Conservation (phyloP, 2,113 vertebrate genomes). For the Pithys albifrons region DNA sequence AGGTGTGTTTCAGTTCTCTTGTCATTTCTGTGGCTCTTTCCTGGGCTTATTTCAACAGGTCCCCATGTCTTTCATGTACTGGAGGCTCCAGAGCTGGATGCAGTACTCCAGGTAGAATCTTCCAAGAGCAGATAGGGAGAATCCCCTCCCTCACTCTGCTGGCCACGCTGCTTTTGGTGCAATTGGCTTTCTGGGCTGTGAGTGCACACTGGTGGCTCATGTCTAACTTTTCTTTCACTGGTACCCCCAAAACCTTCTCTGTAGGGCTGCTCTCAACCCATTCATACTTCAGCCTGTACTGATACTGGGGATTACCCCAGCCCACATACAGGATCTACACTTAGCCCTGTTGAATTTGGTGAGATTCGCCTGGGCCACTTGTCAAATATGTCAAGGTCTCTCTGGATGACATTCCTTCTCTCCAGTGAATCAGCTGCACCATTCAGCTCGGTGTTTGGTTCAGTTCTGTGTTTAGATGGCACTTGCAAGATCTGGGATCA, state of each 20-base stretch:
- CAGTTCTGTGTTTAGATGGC: not conserved
- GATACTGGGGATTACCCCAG: not conserved
- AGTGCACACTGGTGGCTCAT: fast-evolving
- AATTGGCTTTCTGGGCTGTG: not conserved
- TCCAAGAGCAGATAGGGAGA: not conserved
- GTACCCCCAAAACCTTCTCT: not conserved
- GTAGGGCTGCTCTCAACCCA: not conserved
- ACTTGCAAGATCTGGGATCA: not conserved
- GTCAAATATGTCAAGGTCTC: not conserved
- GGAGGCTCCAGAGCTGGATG: not conserved
- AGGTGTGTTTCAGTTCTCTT: not conserved
- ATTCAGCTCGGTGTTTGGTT: not conserved
- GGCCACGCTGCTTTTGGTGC: fast-evolving
- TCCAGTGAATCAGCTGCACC: fast-evolving
- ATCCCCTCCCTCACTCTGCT: not conserved
- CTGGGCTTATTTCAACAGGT: not conserved
- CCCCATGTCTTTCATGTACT: not conserved
- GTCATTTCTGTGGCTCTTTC: not conserved
- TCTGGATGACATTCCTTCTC: not conserved
- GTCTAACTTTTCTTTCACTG: not conserved
- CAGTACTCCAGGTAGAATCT: not conserved
- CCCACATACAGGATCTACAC: not conserved
- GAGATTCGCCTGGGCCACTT: fast-evolving
- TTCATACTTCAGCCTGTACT: not conserved
- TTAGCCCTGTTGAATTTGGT: not conserved